Evolutionary conservation across 2,113 vertebrate species (phyloP), one percentile per base, ranked within the genome.

Genomic region (Pseudorectes ferrugineus): DNA sequence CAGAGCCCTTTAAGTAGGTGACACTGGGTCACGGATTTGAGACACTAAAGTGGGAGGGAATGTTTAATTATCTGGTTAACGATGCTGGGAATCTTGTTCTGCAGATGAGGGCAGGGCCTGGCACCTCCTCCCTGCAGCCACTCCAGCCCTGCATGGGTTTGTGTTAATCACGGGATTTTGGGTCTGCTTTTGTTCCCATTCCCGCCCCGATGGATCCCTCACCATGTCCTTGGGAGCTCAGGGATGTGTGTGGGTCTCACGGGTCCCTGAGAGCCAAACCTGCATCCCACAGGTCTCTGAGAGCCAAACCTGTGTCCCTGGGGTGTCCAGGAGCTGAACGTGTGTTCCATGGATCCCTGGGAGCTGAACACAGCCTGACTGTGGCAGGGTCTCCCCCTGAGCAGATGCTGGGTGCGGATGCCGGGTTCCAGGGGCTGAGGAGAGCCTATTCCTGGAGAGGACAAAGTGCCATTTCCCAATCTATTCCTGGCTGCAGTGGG

Each of bases 11-110:
- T 48, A 9, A 77, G 57, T 0, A 20, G 13, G 26, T 42, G 55
- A 23, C 11, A 1, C 35, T 10, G 46, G 66, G 48, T 79, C 43
- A 48, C 3, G 25, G 40, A 46, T 55, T 26, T 36, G 40, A 42
- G 67, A 43, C 46, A 13, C 33, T 25, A 0, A 51, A 52, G 76
- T 45, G 55, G 1, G 15, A 89, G 70, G 65, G 61, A 70, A 61
- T 57, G 55, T 66, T 92, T 80, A 86, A 93, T 91, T 84, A 61
- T 57, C 48, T 61, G 46, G 42, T 92, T 92, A 94, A 86, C 66
- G 79, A 66, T 57, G 79, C 61, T 70, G 63, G 51, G 63, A 80
- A 66, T 66, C 42, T 5, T 46, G 40, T 38, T 89, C 61, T 79
- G 58, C 14, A 59, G 91, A 92, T 82, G 66, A 92, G 57, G 58